These are phyloP conservation scores for Astropecten irregularis DNA, from an alignment of 53 echinoderm and acorn worm genomes.

Conservation along the genomic window DNA sequence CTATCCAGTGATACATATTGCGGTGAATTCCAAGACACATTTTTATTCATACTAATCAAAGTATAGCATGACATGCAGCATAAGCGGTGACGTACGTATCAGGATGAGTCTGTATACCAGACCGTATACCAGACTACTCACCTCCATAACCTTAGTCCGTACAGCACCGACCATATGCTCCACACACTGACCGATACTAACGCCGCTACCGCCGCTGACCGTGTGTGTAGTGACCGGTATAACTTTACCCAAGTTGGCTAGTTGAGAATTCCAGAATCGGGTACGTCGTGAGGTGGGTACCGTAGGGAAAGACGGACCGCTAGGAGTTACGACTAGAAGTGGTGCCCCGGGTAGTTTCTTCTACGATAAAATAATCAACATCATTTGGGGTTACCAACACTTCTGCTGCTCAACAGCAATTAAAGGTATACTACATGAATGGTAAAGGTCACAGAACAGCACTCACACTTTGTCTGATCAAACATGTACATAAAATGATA, in stretches of 20 bases:
- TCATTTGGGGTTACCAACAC: too few relatives aligned
- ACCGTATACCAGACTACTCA: too few relatives aligned
- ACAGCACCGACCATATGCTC: slow-evolving; percentile 95
- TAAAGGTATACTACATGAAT: too few relatives aligned
- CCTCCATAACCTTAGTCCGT: slow-evolving; percentile 86
- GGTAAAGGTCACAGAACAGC: too few relatives aligned
- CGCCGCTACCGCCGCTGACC: slow-evolving; percentile 65
- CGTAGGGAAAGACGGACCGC: slow-evolving; percentile 66
- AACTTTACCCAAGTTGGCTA: slow-evolving; percentile 89
- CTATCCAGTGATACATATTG: too few relatives aligned
- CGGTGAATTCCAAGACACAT: too few relatives aligned
- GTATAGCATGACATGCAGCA: neutral
- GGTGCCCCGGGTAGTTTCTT: slow-evolving; percentile 92
- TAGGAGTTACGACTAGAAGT: slow-evolving; percentile 80
- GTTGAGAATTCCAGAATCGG: slow-evolving; percentile 90
- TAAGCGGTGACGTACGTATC: neutral
- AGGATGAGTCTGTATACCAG: too few relatives aligned
- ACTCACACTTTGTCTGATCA: too few relatives aligned
- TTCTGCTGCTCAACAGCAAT: too few relatives aligned
- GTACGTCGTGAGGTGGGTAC: slow-evolving; percentile 71
- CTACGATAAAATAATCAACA: slow-evolving; percentile 25
- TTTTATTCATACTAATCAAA: neutral
- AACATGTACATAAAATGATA: too few relatives aligned
- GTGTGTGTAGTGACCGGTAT: slow-evolving; percentile 80
- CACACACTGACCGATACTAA: slow-evolving; percentile 75